Conservation (phyloP, 2,113 vertebrate genomes). For the Thryonomys swinderianus region DNA sequence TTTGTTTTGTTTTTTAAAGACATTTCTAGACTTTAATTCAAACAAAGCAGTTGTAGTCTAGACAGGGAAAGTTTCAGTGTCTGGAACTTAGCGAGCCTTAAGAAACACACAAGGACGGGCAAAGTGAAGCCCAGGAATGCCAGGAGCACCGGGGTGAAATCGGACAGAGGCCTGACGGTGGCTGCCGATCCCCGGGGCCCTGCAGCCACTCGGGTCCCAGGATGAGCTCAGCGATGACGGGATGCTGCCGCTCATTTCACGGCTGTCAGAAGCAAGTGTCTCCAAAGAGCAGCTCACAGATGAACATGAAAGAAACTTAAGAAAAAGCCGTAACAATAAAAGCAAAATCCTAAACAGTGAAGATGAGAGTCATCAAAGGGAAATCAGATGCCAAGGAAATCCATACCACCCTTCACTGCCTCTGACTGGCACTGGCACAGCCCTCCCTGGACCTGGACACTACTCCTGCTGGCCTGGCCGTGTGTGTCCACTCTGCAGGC, state of each 20-base stretch:
- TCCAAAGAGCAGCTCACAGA: background rate
- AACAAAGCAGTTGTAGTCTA: background rate
- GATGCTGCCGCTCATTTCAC: background rate
- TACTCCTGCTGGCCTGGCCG: background rate
- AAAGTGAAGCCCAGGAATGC: background rate
- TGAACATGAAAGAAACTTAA: background rate
- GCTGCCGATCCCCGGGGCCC: background rate
- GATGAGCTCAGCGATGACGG: too few relatives aligned
- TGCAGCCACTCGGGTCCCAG: too few relatives aligned
- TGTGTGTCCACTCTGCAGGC: background rate
- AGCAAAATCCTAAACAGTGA: background rate
- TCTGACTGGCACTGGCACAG: background rate
- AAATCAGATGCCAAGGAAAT: background rate
- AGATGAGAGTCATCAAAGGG: background rate
- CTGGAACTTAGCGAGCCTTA: background rate
- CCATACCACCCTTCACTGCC: background rate
- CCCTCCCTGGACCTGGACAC: rapidly evolving
- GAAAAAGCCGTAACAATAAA: background rate
- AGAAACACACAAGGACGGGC: background rate
- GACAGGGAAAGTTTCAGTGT: background rate
- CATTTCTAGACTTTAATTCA: background rate
- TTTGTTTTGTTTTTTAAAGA: background rate
- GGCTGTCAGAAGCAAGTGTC: background rate
- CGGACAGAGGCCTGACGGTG: background rate
- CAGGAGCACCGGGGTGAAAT: background rate